Conservation (phyloP, 2,113 vertebrate genomes). For the Ailuropoda melanoleuca region DNA sequence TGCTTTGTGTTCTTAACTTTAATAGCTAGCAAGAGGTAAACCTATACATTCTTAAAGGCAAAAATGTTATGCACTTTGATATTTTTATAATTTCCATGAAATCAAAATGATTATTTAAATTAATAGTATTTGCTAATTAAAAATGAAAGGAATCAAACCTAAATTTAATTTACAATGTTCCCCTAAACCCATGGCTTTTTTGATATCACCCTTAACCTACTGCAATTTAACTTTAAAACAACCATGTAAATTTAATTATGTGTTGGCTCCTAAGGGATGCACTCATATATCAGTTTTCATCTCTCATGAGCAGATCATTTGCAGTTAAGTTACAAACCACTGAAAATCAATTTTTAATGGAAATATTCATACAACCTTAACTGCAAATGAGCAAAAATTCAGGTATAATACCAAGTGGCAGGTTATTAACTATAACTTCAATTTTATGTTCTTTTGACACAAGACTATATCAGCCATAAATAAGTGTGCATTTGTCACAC, state of each 20-base stretch:
- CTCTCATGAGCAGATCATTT: constrained; percentile 57
- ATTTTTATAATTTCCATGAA: constrained; percentile 61
- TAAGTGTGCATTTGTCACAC: constrained; percentile 30
- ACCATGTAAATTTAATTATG: constrained; percentile 62
- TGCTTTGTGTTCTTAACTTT: neutral
- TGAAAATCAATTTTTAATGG: constrained; percentile 70
- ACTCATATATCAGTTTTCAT: constrained; percentile 61
- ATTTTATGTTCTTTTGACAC: constrained; percentile 59
- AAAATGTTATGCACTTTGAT: neutral
- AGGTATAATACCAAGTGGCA: constrained; percentile 59
- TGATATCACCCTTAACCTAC: constrained; percentile 13
- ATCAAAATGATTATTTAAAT: constrained; percentile 69
- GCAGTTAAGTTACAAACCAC: constrained; percentile 56
- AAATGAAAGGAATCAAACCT: constrained; percentile 1
- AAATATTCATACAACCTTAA: constrained; percentile 50
- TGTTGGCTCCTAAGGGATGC: neutral
- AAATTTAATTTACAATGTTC: constrained; percentile 65
- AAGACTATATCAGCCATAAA: constrained; percentile 5
- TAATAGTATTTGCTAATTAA: constrained; percentile 72
- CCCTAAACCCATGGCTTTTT: constrained; percentile 51
- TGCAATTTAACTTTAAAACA: constrained; percentile 51
- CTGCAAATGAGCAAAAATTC: constrained; percentile 52
- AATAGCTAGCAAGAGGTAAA: neutral
- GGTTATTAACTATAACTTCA: constrained; percentile 60
- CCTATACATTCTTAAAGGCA: neutral